These are phyloP conservation scores for Sciurus carolinensis DNA, from an alignment of 2,797 vertebrate genomes.

Conservation along the genomic window DNA sequence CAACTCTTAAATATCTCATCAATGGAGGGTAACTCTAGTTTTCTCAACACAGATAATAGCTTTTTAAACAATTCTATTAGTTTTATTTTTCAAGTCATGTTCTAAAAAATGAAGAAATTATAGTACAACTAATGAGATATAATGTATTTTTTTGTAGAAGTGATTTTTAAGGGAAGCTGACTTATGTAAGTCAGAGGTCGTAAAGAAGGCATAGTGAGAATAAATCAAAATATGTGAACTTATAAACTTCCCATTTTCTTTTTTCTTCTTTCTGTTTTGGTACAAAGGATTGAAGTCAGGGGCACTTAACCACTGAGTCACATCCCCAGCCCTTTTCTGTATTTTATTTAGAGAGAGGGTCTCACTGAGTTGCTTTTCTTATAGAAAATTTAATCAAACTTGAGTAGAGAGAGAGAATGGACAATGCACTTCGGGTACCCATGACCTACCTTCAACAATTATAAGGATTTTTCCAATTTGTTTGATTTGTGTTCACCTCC, in stretches of 20 bases:
- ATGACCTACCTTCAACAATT: neutral
- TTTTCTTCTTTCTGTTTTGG: neutral
- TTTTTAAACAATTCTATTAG: constrained; percentile 27
- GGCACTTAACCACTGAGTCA: too few species aligned
- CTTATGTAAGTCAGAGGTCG: neutral
- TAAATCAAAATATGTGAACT: neutral
- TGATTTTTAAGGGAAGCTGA: neutral
- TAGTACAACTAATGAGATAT: neutral
- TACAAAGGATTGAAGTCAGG: too few species aligned
- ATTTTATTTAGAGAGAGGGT: too few species aligned
- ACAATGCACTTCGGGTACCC: neutral
- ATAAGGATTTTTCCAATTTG: neutral
- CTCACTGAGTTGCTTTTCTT: neutral
- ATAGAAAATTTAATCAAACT: neutral
- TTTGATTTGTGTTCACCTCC: neutral
- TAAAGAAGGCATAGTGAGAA: neutral
- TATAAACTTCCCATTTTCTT: neutral
- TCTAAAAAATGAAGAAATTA: neutral
- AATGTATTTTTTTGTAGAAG: neutral
- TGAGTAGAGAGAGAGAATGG: neutral
- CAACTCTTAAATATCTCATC: neutral
- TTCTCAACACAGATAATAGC: neutral
- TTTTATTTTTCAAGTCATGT: constrained; percentile 1
- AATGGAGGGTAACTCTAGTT: neutral
- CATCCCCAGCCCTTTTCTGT: too few species aligned